Conservation (phyloP, 1,140 invertebrate species). For the Muscidifurax raptorellus region DNA sequence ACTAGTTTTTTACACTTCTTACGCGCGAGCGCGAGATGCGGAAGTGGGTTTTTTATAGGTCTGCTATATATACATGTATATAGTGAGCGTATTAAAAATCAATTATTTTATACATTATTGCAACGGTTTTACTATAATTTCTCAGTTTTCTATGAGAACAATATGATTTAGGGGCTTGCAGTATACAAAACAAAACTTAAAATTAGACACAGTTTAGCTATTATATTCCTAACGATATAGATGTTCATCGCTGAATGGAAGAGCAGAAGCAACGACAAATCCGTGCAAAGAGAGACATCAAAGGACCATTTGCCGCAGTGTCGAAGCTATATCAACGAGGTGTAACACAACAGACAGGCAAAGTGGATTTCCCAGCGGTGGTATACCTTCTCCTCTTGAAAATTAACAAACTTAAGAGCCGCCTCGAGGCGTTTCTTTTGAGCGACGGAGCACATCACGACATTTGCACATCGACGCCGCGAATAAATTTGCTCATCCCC, state of each 20-base stretch:
- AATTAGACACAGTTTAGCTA: no score
- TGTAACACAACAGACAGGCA: conserved; percentile 17
- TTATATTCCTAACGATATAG: no score
- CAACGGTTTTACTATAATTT: no score
- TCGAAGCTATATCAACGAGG: background rate
- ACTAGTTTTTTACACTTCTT: background rate
- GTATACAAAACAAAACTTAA: no score
- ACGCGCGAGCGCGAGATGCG: background rate
- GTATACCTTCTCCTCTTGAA: background rate
- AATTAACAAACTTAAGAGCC: conserved; percentile 13
- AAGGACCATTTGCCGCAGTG: conserved; percentile 22
- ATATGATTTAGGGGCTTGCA: no score
- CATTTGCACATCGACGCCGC: conserved; percentile 32
- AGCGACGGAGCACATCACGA: conserved; percentile 48
- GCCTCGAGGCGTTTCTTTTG: background rate
- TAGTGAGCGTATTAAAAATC: no score
- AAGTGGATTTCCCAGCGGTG: conserved; percentile 16
- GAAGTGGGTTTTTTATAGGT: background rate
- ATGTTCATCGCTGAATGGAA: no score
- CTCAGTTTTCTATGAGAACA: no score
- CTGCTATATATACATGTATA: no score
- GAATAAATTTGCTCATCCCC: conserved; percentile 52
- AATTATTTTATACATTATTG: no score
- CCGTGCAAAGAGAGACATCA: conserved; percentile 10
- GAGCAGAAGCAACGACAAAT: background rate